phyloP scores from a whole-genome alignment of 2,113 vertebrate genomes.

The Misgurnus anguillicaudatus region DNA sequence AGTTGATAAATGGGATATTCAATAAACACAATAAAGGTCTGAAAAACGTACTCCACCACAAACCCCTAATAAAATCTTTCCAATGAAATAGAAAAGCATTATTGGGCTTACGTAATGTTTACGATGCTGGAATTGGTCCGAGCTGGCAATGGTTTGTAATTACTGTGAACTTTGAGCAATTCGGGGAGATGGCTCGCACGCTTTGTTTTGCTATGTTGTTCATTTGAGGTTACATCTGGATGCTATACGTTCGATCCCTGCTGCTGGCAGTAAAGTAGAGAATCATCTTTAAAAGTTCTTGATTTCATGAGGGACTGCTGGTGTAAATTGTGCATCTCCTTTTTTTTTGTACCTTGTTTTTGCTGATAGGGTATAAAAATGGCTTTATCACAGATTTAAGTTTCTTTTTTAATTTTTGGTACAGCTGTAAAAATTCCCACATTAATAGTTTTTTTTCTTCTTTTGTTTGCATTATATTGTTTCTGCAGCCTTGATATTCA shows the following conservation, averaged over 20 bases:
- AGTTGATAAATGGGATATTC: conserved; percentile 26
- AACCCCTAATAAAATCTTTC: conserved; percentile 13
- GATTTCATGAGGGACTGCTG: conserved; percentile 66
- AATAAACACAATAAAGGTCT: neutral
- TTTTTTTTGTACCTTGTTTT: conserved; percentile 71
- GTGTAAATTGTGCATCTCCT: conserved; percentile 89
- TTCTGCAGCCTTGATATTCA: conserved; percentile 94
- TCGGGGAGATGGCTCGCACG: conserved; percentile 9
- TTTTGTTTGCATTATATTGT: conserved; percentile 73
- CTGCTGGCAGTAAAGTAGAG: conserved; percentile 52
- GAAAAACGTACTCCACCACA: conserved; percentile 6
- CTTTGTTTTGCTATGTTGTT: conserved; percentile 36
- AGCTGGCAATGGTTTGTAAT: conserved; percentile 15
- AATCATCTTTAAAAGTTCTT: conserved; percentile 42
- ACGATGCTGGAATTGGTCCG: neutral
- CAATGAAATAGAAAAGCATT: conserved; percentile 25
- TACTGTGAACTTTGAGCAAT: conserved; percentile 10
- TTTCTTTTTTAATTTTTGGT: conserved; percentile 74
- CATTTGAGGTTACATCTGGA: conserved; percentile 14
- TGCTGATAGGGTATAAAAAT: conserved; percentile 81
- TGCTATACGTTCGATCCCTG: conserved; percentile 38
- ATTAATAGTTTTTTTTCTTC: conserved; percentile 75
- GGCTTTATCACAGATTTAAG: conserved; percentile 84
- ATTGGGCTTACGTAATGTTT: conserved; percentile 37
- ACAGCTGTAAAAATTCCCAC: conserved; percentile 86